Conservation (phyloP, 2,113 vertebrate species). For the Myiagra hebetior region DNA sequence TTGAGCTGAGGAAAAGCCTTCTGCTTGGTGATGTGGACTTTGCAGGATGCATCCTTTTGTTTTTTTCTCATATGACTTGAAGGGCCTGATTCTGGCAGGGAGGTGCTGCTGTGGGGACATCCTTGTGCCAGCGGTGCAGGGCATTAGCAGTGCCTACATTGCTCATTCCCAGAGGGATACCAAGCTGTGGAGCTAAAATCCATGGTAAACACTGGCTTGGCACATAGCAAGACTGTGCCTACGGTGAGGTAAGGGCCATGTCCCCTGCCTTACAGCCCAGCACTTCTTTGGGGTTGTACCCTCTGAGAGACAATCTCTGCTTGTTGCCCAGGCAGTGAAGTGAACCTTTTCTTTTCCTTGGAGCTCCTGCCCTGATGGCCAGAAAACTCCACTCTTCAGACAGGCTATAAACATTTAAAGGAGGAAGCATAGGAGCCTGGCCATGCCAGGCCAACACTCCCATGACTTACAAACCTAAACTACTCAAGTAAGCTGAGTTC, state of each 20-base stretch:
- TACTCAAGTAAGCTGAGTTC: neutral
- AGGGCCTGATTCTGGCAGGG: neutral
- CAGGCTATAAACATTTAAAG: neutral
- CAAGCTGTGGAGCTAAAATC: neutral
- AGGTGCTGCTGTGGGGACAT: neutral
- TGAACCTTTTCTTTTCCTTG: neutral
- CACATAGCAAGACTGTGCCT: neutral
- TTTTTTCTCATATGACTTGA: neutral
- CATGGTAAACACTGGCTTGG: neutral
- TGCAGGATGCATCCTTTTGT: neutral
- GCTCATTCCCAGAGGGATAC: neutral
- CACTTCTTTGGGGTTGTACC: fast-evolving
- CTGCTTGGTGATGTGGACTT: neutral
- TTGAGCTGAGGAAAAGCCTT: neutral
- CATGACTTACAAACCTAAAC: neutral
- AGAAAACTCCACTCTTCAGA: neutral
- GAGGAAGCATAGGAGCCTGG: neutral
- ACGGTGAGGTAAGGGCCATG: neutral
- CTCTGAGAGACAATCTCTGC: fast-evolving
- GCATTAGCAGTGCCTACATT: neutral
- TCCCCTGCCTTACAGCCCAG: neutral
- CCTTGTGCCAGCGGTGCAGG: neutral
- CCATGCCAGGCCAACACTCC: fast-evolving
- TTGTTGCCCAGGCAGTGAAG: neutral
- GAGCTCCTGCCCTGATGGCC: neutral